Evolutionary conservation across 2,888 invertebrate species (phyloP).

Genomic region (Brassicogethes aeneus): DNA sequence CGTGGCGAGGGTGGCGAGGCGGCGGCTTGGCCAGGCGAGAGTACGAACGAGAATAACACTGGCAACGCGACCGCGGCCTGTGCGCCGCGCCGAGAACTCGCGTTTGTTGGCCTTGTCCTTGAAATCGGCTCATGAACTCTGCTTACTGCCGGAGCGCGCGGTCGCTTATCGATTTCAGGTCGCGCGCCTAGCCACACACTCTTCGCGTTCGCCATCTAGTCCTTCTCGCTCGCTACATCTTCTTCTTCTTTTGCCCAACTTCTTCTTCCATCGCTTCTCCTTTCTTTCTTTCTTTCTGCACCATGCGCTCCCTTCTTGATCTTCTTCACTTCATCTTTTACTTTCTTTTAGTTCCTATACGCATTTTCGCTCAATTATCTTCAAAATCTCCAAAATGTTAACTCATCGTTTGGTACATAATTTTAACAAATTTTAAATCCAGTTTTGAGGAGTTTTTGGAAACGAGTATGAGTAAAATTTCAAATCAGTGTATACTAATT

Average conservation of each 20-base stretch:
- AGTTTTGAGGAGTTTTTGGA: too few species aligned
- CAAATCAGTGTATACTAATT: too few species aligned
- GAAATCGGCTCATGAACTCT: constrained; percentile 43
- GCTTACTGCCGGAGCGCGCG: too few species aligned
- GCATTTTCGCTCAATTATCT: too few species aligned
- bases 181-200: constrained; percentile 22
- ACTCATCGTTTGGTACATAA: too few species aligned
- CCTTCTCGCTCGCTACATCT: background rate
- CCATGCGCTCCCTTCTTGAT: too few species aligned
- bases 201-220: too few species aligned
- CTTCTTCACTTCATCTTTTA: too few species aligned
- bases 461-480: too few species aligned
- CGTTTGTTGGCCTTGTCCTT: constrained; percentile 52
- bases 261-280: background rate
- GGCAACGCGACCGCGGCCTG: constrained; percentile 19
- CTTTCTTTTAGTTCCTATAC: too few species aligned
- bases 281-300: constrained; percentile 1
- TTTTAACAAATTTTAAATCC: too few species aligned
- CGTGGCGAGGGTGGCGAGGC: constrained; percentile 33
- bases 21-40: constrained; percentile 41
- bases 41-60: constrained; percentile 46
- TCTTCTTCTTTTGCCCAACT: background rate
- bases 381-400: too few species aligned
- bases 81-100: constrained; percentile 14
- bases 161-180: constrained; percentile 40